Base-by-base conservation (phyloP, 2,888 invertebrate species). In the Julus scanicus region DNA sequence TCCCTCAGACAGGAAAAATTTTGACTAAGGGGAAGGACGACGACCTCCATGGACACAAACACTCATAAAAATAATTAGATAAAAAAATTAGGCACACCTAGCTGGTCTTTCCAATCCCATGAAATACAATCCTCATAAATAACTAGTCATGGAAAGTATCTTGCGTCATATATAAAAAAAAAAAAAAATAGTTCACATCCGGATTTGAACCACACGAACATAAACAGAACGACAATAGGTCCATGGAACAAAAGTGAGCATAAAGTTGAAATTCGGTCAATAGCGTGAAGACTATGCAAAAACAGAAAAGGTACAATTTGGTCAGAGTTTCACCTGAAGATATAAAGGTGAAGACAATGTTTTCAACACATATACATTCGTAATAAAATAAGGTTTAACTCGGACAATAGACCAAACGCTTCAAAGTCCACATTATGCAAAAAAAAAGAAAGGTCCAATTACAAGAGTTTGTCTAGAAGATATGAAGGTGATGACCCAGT, bases 1-100 rank as follows among this genome's bases (percentile, higher is more conserved):
- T 29, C 71, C 71, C 71, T 20, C 71, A 71, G 71, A 71, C 71
- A 63, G 63, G 71, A 29, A 71, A 71, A 71, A 71, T n/a, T n/a
- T 71, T 1, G 29, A 71, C 71, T 71, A 29, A 71, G 71, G 71
- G 71, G 71, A 71, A 71, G 71, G 71, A 2, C 71, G 71, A 71
- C 71, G 71, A 71, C 71, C 71, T 29, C 29, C 71, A 71, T 71
- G 71, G 71, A 8, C 71, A 29, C 71, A 29, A 71, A 29, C 71
- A 71, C 20, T 6, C 71, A 20, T 20, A 63, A 57, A 71, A n/a
- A 71, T n/a, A 71, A 71, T 71, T 2, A 71, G n/a, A 71, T 71
- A 4, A 71, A 71, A 29, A 71, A 71, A n/a, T 17, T 29, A 71
- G 71, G 29, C 71, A 29, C 71, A 71, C 71, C 71, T 71, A 29